Base-by-base conservation (phyloP, 2,888 invertebrate species). In the Philaethria dido region DNA sequence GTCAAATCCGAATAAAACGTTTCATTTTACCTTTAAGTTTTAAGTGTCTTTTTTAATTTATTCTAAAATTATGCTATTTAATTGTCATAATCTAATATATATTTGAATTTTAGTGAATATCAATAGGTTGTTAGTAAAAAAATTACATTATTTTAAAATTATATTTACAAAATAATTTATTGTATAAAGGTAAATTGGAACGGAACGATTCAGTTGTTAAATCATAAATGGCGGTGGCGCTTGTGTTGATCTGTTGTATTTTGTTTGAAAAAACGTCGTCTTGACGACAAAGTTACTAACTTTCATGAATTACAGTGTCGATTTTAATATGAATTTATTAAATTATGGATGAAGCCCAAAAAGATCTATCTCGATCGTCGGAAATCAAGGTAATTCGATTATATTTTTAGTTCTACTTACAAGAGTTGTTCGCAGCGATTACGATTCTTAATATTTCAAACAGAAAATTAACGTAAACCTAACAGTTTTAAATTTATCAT, bases 301-400 rank as follows among this genome's bases (percentile, higher is more conserved):
- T 81, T 85, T 76, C 77, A 84, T 78, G 83, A 85, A 81, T 74
- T 81, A 78, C 78, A 82, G 66, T 77, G 82, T 82, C 84, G 80
- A 84, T 85, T 83, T 80, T 86, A 88, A 80, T 88, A 90, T 89
- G 89, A 81, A 79, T 89, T 85, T 85, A 74, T 79, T 84, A 86
- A 89, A 91, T 86, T 84, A 92, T 92, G 92, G 92, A 88, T 88
- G 89, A 92, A 82, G 81, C 83, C 76, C 81, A 86, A 71, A 82
- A 84, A 76, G 74, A 76, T 76, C 73, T 78, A 72, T 75, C 81
- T 62, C 80, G 84, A 74, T 76, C 86, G 71, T 75, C 85, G 71
- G 90, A 92, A 78, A 78, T 77, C 33, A 87, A 88, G 88, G 92
- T 91, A 84, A 73, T 80, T 50, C 57, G 20, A 9, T 36, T 18